phyloP scores from a whole-genome alignment of 2,113 vertebrate genomes.

The Mesoclemmys tuberculata region DNA sequence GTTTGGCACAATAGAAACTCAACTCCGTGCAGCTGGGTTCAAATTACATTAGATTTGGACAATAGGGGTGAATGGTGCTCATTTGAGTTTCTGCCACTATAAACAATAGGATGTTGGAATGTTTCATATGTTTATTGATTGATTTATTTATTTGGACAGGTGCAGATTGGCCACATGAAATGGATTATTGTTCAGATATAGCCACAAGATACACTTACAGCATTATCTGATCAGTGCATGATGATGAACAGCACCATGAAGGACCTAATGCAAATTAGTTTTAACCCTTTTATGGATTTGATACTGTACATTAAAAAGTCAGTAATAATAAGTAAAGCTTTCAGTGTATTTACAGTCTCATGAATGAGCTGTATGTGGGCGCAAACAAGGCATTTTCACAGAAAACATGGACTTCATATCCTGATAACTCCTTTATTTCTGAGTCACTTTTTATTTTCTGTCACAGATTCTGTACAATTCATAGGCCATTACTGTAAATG shows the following conservation, averaged over 20 bases:
- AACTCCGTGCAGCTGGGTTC: slow-evolving; percentile 49
- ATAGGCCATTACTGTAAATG: slow-evolving; percentile 9
- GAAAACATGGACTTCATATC: neutral
- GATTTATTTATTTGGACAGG: slow-evolving; percentile 77
- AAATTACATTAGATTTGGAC: slow-evolving; percentile 64
- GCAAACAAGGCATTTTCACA: neutral
- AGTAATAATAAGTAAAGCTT: neutral
- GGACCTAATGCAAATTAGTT: neutral
- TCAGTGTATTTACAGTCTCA: neutral
- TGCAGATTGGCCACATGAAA: slow-evolving; percentile 50
- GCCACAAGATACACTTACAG: slow-evolving; percentile 21
- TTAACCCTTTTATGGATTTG: neutral
- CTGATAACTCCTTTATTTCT: neutral
- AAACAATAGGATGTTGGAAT: slow-evolving; percentile 70
- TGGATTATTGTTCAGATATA: slow-evolving; percentile 33
- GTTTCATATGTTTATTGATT: slow-evolving; percentile 74
- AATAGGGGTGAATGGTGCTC: slow-evolving; percentile 59
- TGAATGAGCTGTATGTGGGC: neutral
- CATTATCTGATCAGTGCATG: neutral
- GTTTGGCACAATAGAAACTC: slow-evolving; percentile 61
- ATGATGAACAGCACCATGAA: slow-evolving; percentile 7
- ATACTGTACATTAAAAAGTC: neutral
- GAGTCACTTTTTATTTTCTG: slow-evolving; percentile 1
- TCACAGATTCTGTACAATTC: neutral
- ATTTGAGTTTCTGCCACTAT: slow-evolving; percentile 74